Percentiles rank a stretch among this genome's conserved stretches.
phyloP scores from a whole-genome alignment of 2,113 vertebrate genomes.

The Channa argus region DNA sequence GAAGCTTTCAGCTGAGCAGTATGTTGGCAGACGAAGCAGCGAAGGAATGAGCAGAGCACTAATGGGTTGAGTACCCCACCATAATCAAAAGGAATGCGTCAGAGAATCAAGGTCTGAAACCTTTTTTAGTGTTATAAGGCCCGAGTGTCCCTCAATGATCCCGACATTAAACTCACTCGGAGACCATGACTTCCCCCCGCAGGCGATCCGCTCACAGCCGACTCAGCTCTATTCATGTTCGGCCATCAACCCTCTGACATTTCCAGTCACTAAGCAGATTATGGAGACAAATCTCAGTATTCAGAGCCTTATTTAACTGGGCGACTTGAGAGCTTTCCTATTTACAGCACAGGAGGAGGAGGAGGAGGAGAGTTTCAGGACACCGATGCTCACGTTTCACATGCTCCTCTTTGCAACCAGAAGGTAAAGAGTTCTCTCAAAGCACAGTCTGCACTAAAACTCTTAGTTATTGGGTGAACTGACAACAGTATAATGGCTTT shows the following conservation, averaged over 20 bases:
- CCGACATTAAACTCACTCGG: not conserved
- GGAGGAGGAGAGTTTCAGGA: not conserved
- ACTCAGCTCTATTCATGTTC: conserved; percentile 27
- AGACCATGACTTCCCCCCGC: not conserved
- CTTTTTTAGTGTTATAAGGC: not conserved
- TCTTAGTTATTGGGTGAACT: no score
- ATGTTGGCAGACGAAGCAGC: no score
- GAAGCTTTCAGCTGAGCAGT: no score
- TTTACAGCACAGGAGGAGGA: conserved; percentile 5
- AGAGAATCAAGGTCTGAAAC: conserved; percentile 7
- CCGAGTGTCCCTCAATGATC: not conserved
- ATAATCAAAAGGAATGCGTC: no score
- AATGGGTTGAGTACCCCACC: no score
- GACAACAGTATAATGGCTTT: no score
- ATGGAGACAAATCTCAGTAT: conserved; percentile 18
- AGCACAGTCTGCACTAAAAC: no score
- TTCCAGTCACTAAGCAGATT: conserved; percentile 48
- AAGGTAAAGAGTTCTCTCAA: not conserved
- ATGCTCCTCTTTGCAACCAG: not conserved
- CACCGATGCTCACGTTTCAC: not conserved
- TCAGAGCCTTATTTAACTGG: conserved; percentile 17
- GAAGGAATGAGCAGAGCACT: no score
- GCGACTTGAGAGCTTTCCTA: not conserved
- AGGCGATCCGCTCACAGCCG: conserved; percentile 9
- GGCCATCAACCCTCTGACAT: conserved; percentile 38